These are phyloP conservation scores for Anoura caudifer DNA, from an alignment of 2,113 vertebrate species.

Conservation along the genomic window DNA sequence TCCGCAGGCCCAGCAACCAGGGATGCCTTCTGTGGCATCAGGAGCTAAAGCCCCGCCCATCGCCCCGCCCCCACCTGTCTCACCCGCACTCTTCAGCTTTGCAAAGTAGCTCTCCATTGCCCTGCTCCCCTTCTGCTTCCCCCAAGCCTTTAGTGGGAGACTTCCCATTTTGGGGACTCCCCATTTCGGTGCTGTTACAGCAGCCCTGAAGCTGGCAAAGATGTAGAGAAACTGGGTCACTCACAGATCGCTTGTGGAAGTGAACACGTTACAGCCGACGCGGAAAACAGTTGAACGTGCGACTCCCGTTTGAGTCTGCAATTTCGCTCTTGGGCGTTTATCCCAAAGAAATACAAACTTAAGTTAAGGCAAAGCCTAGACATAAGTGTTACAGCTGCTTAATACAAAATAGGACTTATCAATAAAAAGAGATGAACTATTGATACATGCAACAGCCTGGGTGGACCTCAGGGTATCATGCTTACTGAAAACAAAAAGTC, in stretches of 20 bases:
- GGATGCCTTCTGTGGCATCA: too few species aligned
- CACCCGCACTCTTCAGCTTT: rapidly evolving
- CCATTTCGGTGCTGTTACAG: too few species aligned
- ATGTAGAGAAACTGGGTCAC: background rate
- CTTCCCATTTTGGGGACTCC: too few species aligned
- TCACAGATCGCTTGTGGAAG: background rate
- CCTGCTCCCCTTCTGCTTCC: too few species aligned
- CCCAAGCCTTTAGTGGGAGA: too few species aligned
- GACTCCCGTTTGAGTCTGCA: background rate
- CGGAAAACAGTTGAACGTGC: background rate
- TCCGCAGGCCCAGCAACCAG: too few species aligned
- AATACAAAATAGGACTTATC: background rate
- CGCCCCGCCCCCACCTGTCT: too few species aligned
- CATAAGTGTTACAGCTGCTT: background rate
- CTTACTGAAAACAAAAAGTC: background rate
- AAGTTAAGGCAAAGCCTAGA: background rate
- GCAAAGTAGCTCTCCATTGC: too few species aligned
- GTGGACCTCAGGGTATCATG: background rate
- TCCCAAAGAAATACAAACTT: background rate
- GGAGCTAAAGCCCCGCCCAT: too few species aligned
- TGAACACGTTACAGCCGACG: background rate
- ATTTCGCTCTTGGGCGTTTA: background rate
- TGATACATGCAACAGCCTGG: background rate
- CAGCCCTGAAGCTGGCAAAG: background rate
- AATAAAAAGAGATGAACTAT: background rate